Percentiles rank a stretch among this genome's conserved stretches.
Conservation (phyloP, 1,140 invertebrate genomes). For the Pachyrhynchus sulphureomaculatus region DNA sequence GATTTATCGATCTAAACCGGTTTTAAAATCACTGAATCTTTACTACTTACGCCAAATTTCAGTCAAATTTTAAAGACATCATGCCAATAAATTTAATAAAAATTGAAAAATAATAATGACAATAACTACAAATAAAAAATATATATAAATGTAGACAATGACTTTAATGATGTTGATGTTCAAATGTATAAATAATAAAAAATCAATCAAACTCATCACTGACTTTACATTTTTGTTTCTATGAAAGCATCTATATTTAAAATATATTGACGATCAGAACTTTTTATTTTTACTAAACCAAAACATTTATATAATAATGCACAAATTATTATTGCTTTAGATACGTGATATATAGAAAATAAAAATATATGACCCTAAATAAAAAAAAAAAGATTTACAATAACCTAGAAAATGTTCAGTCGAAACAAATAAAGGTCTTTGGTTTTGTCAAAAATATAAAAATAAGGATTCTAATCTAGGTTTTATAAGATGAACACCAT, state of each 20-base stretch:
- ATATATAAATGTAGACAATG: background rate
- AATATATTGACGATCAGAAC: too few species aligned
- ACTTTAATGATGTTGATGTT: background rate
- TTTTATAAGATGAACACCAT: too few species aligned
- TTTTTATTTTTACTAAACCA: too few species aligned
- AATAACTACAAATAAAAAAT: too few species aligned
- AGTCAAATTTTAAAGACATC: background rate
- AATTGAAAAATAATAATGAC: too few species aligned
- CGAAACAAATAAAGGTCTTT: background rate
- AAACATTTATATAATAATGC: too few species aligned
- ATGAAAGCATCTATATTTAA: background rate
- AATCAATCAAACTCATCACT: background rate
- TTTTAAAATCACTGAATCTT: too few species aligned
- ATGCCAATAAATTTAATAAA: background rate
- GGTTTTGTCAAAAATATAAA: background rate
- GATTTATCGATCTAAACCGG: too few species aligned
- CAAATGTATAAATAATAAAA: background rate
- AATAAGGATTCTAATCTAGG: too few species aligned
- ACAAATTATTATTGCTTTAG: background rate
- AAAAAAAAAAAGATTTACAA: background rate
- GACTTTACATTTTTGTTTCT: slow-evolving; percentile 4
- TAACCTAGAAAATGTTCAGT: background rate
- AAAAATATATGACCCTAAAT: background rate
- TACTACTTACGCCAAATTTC: background rate
- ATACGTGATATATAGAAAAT: background rate